Percentiles rank a stretch among this genome's conserved stretches.
These are phyloP conservation scores for Hermodice carunculata DNA, from an alignment of 2,888 invertebrate species.

Conservation along the genomic window DNA sequence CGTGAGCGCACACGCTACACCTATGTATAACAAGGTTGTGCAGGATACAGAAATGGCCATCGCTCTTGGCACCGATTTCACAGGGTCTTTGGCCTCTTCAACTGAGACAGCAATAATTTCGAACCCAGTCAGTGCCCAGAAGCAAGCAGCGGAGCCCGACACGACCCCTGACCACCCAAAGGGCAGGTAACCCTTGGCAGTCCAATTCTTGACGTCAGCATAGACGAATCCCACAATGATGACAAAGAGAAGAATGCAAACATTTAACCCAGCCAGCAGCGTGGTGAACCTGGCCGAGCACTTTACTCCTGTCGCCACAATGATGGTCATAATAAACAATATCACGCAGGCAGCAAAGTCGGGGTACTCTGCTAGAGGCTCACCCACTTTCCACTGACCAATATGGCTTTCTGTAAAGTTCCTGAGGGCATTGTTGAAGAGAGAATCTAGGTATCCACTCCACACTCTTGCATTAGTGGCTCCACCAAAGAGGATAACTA, in stretches of 20 bases:
- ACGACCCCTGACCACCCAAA: slow-evolving; percentile 68
- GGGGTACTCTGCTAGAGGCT: slow-evolving; percentile 51
- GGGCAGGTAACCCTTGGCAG: slow-evolving; percentile 70
- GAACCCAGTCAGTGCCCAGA: slow-evolving; percentile 70
- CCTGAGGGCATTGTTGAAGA: slow-evolving; percentile 67
- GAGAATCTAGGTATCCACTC: slow-evolving; percentile 70
- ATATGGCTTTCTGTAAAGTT: slow-evolving; percentile 51
- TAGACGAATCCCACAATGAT: slow-evolving; percentile 83
- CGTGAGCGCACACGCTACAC: slow-evolving; percentile 15
- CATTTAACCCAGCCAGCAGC: slow-evolving; percentile 67
- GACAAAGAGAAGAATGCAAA: slow-evolving; percentile 67
- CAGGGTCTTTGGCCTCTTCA: slow-evolving; percentile 69
- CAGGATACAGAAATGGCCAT: slow-evolving; percentile 44
- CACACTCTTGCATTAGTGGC: slow-evolving; percentile 74
- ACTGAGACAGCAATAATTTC: slow-evolving; percentile 70
- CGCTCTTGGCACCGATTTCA: slow-evolving; percentile 67
- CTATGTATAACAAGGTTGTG: slow-evolving; percentile 33
- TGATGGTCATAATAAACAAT: slow-evolving; percentile 71
- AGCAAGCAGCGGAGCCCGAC: slow-evolving; percentile 64
- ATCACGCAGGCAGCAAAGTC: slow-evolving; percentile 69
- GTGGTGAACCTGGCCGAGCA: slow-evolving; percentile 68
- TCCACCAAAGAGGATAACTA: slow-evolving; percentile 69
- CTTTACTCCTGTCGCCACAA: slow-evolving; percentile 67
- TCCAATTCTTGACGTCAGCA: slow-evolving; percentile 87
- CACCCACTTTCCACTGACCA: slow-evolving; percentile 12